A percentile compares a stretch with the other conserved stretches of the same genome.
Conservation (phyloP, 2,797 vertebrate species). For the Ptychobarbus kaznakovi region DNA sequence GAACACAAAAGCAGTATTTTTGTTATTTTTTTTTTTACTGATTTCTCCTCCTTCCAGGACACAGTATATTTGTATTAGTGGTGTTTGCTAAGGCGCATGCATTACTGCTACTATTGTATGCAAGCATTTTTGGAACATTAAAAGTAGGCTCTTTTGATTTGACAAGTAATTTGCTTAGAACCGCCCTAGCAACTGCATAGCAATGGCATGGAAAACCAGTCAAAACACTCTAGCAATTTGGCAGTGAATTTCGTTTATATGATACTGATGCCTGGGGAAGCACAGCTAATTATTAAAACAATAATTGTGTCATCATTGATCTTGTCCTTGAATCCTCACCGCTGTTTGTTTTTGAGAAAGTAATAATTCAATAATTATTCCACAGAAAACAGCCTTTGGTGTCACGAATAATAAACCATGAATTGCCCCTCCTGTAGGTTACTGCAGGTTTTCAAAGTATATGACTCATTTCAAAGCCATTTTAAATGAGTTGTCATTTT, state of each 20-base stretch:
- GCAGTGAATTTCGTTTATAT: neutral
- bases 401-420: neutral
- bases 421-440: neutral
- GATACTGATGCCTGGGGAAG: neutral
- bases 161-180: neutral
- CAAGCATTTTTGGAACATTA: neutral
- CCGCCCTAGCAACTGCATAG: too few relatives aligned
- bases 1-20: neutral
- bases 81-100: neutral
- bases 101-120: neutral
- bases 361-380: neutral
- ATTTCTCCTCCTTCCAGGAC: neutral
- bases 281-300: neutral
- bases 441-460: conserved; percentile 30
- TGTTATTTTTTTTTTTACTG: neutral
- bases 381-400: neutral
- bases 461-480: conserved; percentile 35
- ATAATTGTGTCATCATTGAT: neutral
- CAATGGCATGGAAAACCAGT: neutral
- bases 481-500: neutral
- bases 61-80: neutral
- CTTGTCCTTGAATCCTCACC: neutral
- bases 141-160: neutral
- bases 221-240: neutral
- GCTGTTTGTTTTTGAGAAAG: neutral